These are phyloP conservation scores for Chionoecetes opilio DNA, from an alignment of 1,140 invertebrate genomes.

Conservation along the genomic window DNA sequence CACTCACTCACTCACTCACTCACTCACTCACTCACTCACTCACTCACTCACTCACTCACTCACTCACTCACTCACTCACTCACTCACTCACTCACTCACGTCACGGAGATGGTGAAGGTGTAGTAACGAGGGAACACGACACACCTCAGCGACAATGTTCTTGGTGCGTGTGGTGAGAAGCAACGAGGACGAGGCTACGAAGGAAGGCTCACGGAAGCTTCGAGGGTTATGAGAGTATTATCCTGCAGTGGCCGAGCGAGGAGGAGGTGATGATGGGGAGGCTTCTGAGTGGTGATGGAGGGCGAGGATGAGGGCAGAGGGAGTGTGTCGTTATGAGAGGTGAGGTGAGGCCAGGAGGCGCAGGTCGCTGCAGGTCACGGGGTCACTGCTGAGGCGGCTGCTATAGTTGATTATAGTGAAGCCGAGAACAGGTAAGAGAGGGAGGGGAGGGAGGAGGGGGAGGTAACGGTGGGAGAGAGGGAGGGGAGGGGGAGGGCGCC, in stretches of 20 bases:
- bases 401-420: neutral
- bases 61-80: too few species aligned
- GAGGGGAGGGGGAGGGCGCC: conserved; percentile 4
- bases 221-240: conserved; percentile 1
- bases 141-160: neutral
- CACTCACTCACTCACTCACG: neutral
- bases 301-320: neutral
- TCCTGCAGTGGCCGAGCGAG: neutral
- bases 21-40: neutral
- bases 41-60: too few species aligned
- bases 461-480: neutral
- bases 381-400: neutral
- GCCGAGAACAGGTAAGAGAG: neutral
- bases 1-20: neutral
- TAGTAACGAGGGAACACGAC: neutral
- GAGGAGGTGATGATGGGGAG: neutral
- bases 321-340: neutral
- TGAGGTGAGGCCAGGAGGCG: neutral
- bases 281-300: too few species aligned
- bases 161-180: neutral
- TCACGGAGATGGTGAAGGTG: neutral
- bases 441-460: neutral
- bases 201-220: conserved; percentile 25
- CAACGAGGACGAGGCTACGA: neutral
- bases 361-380: neutral